Percentiles rank a stretch among this genome's conserved stretches.
Evolutionary conservation across 2,888 invertebrate species (phyloP).

Genomic region (Adelphocoris suturalis): DNA sequence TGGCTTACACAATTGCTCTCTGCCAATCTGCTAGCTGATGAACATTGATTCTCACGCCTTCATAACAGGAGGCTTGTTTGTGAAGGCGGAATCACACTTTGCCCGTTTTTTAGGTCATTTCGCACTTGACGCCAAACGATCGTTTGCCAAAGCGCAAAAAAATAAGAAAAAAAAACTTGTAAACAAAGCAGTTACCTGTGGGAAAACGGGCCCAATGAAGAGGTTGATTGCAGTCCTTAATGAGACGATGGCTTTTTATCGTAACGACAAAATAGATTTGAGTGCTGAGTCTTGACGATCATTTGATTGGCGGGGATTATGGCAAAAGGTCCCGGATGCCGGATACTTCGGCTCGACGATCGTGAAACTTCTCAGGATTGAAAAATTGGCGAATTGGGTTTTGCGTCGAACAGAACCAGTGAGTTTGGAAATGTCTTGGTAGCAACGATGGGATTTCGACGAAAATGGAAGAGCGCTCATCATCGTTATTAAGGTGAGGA

Average conservation of each 20-base stretch:
- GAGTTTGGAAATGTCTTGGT: not conserved
- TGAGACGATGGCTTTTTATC: constrained; percentile 20
- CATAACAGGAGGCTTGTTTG: not conserved
- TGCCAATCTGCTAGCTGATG: not conserved
- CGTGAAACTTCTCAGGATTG: not conserved
- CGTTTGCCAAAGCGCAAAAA: not conserved
- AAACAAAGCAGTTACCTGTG: constrained; percentile 1
- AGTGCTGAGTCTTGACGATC: not conserved
- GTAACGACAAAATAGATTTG: constrained; percentile 42
- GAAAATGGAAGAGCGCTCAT: constrained; percentile 2
- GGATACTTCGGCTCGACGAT: not conserved
- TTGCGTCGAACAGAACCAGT: not conserved
- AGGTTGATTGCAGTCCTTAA: constrained; percentile 11
- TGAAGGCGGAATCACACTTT: constrained; percentile 1
- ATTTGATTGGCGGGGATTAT: constrained; percentile 25
- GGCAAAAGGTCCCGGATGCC: constrained; percentile 15
- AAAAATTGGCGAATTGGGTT: not conserved
- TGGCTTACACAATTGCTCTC: not conserved
- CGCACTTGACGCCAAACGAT: not conserved
- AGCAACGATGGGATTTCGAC: not conserved
- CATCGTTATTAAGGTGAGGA: not conserved
- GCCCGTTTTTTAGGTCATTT: not conserved
- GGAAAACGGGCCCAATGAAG: not conserved
- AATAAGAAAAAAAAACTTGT: constrained; percentile 27
- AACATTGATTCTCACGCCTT: not conserved